phyloP scores from a whole-genome alignment of 1,140 invertebrate species.

The Nephila pilipes region DNA sequence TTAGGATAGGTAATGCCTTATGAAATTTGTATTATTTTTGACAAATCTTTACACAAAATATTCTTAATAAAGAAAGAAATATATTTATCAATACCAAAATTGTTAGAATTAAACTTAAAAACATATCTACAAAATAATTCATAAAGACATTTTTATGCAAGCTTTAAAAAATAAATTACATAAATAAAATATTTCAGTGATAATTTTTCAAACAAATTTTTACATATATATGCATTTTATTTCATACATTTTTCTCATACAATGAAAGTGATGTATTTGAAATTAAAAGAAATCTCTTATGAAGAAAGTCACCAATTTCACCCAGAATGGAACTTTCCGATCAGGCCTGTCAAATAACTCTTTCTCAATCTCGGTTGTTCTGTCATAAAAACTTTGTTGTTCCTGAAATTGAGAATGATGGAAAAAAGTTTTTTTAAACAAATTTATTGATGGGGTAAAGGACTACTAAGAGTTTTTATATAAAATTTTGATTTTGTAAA shows the following conservation, averaged over 20 bases:
- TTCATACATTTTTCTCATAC: background rate
- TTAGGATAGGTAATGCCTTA: too few relatives aligned
- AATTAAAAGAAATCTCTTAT: conserved; percentile 79
- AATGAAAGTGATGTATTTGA: background rate
- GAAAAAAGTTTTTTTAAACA: background rate
- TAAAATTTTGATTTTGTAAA: too few relatives aligned
- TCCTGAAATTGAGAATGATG: conserved; percentile 79
- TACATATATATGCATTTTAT: background rate
- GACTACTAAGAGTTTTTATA: too few relatives aligned
- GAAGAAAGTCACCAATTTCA: conserved; percentile 81
- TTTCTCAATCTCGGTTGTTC: conserved; percentile 81
- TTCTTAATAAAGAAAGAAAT: too few relatives aligned
- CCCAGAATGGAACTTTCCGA: conserved; percentile 82
- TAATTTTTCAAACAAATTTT: conserved; percentile 1
- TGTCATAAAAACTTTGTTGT: conserved; percentile 85
- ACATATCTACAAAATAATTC: too few relatives aligned
- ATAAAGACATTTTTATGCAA: background rate
- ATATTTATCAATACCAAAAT: too few relatives aligned
- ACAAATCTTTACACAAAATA: too few relatives aligned
- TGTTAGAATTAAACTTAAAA: too few relatives aligned
- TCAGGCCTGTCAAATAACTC: conserved; percentile 81
- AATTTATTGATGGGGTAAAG: background rate
- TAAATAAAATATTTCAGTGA: background rate
- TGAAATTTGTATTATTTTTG: too few relatives aligned
- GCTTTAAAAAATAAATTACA: background rate